Evolutionary conservation across 1,140 invertebrate genomes (phyloP), one percentile per base, ranked within the genome.

Genomic region (Camponotus pennsylvanicus): DNA sequence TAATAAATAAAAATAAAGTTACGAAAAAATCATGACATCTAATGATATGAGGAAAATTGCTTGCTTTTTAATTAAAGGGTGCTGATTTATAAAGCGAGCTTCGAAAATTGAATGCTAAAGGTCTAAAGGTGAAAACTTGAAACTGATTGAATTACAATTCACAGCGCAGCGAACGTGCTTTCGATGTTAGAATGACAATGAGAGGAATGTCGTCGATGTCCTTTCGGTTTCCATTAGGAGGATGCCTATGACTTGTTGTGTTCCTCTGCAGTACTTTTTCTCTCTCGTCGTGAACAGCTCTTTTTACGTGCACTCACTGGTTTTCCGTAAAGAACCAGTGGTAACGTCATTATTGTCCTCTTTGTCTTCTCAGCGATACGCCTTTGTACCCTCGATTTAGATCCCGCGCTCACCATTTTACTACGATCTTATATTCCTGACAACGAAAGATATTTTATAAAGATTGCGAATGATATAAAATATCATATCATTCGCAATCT

Each of bases 171-270:
- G 45, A 57, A 55, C 77, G 37, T 83, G 32, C 40, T 18, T 42
- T 75, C 79, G 42, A 73, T 40, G 42, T 34, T 75, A 63, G 79
- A 61, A 73, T 73, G 69, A 83, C 27, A 55, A 83, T 61, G 69
- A 83, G 40, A 83, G 61, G 79, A 83, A 83, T 75, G 79, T 61
- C 79, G 69, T 59, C 18, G 18, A n/a, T 73, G 32, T n/a, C 55
- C 79, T 83, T 75, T 83, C 55, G 79, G 67, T 73, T 83, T 83
- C 55, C 79, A 83, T 83, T 83, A 83, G 27, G 55, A 34, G 55
- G 18, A 82, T 80, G 69, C 40, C 40, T 32, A 37, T n/a, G 40
- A 55, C 40, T 61, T 3, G 69, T 75, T 49, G 69, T 70, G 40
- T 61, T 83, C 13, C n/a, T 63, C 27, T 55, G 27, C 52, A 55